Conservation (phyloP, 2,888 invertebrate species). For the Orthosia gothica region DNA sequence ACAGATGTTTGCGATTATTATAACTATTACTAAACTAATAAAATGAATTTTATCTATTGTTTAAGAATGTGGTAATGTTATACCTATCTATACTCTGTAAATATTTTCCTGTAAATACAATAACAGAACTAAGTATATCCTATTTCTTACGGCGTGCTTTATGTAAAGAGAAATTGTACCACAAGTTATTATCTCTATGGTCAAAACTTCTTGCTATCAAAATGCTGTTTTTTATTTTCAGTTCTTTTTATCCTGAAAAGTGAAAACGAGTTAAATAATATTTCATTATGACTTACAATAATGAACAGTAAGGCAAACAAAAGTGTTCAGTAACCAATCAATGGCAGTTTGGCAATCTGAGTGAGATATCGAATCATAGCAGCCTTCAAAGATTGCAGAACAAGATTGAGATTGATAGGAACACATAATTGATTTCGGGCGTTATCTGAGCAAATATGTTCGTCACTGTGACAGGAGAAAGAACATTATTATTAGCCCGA, state of each 20-base stretch:
- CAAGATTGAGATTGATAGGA: neutral
- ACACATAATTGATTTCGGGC: no score
- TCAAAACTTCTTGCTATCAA: neutral
- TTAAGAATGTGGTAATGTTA: neutral
- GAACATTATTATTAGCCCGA: no score
- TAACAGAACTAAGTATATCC: neutral
- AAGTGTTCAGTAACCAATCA: no score
- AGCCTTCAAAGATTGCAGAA: neutral
- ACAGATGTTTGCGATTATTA: neutral
- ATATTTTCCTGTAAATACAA: neutral
- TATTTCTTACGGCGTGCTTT: constrained; percentile 3
- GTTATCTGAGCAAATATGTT: no score
- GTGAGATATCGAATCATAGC: neutral
- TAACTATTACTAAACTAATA: neutral
- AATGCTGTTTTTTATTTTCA: neutral
- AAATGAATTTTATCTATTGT: neutral
- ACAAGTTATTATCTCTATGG: neutral
- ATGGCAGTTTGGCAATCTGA: no score
- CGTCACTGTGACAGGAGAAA: no score
- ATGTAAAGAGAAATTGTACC: neutral
- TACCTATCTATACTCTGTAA: neutral
- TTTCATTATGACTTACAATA: neutral
- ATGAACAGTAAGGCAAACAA: neutral
- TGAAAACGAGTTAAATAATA: neutral
- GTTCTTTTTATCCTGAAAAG: constrained; percentile 2